Conservation (phyloP, 1,140 invertebrate species). For the Oscheius sp. region DNA sequence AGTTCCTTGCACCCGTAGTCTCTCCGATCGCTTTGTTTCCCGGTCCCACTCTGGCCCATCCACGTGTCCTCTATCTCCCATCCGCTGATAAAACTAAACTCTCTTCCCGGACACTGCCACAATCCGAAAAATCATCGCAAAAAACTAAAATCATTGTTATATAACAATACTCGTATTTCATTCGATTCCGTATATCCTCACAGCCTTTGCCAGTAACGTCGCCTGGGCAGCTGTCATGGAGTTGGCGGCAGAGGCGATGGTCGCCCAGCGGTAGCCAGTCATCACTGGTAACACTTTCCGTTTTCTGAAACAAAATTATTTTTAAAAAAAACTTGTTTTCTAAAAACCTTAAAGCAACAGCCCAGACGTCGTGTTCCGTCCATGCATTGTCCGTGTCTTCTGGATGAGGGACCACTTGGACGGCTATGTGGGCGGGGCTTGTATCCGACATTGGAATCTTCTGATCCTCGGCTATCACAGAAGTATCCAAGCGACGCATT, state of each 20-base stretch:
- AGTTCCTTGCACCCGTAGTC: no score
- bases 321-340: no score
- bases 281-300: neutral
- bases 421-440: constrained; percentile 21
- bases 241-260: neutral
- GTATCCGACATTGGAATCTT: constrained; percentile 8
- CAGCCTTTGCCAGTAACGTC: neutral
- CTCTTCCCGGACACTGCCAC: no score
- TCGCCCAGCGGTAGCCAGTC: neutral
- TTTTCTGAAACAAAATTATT: no score
- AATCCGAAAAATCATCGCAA: neutral
- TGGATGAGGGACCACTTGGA: constrained; percentile 4
- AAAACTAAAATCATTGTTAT: neutral
- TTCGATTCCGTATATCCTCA: neutral
- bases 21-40: no score
- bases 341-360: constrained; percentile 12
- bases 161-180: constrained; percentile 9
- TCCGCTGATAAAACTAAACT: neutral
- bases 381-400: constrained; percentile 45
- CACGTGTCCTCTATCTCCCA: neutral
- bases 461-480: constrained; percentile 17
- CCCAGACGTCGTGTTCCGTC: constrained; percentile 43
- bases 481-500: constrained; percentile 17
- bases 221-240: neutral
- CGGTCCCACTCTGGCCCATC: neutral